Base-by-base conservation (phyloP, 2,888 invertebrate genomes). In the Drosophila merina region DNA sequence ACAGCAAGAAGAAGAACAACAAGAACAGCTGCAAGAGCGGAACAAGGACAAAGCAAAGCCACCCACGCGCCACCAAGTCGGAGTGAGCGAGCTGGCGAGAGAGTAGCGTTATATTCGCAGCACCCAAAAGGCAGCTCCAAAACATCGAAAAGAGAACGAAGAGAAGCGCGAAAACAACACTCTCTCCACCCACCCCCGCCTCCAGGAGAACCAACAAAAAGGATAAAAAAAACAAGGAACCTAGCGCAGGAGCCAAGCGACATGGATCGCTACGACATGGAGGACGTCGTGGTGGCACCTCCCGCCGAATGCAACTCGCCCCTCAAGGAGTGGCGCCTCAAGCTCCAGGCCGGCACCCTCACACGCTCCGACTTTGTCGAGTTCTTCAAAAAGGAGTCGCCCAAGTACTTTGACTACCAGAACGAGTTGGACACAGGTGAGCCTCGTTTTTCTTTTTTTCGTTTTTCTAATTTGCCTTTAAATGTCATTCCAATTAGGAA, bases 261-360 rank as follows among this genome's bases (percentile, higher is more conserved):
- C 33, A 90, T 90, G 90, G 89, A 90, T 82, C 88, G 77, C 64
- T 90, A 83, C 75, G 89, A 87, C 72, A 79, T 89, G 77, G 88
- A 89, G 54, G 90, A 90, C 75, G 88, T 87, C 66, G 90, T 88
- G 60, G 88, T 89, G 71, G 84, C 75, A 55, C 78, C 83, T 67
- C 79, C 82, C 51, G 51, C 56, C 51, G 71, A 73, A 48, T 63
- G 78, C 55, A 87, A 75, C 56, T 85, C 89, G 25, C 90, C 90
- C 9, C 63, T 92, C 10, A 92, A 92, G 81, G 90, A 92, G 76
- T 92, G 92, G 92, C 90, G 91, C 64, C 83, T 91, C 8, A 91
- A 91, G 75, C 87, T 87, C 45, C 91, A 90, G 66, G 79, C 89
- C 54, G 91, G 91, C 48, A 90, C 89, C 57, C 74, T 92, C 57